Percentiles rank a stretch among this genome's conserved stretches.
phyloP scores from a whole-genome alignment of 2,797 vertebrate species.

The Acanthis flammea region DNA sequence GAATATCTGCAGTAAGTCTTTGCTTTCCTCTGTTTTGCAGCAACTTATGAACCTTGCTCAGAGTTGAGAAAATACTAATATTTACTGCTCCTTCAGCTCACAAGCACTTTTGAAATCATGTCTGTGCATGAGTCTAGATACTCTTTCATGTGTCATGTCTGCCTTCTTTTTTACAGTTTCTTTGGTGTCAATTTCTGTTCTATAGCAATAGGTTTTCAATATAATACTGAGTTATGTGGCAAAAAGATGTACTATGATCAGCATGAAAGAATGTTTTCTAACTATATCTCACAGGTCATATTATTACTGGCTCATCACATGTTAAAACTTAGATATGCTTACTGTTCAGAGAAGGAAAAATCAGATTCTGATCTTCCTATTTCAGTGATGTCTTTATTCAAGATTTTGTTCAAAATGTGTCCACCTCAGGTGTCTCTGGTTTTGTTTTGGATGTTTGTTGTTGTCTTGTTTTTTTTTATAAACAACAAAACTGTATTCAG shows the following conservation, averaged over 20 bases:
- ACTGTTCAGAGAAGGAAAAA: neutral
- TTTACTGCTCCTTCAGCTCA: neutral
- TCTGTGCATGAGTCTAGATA: neutral
- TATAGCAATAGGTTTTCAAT: neutral
- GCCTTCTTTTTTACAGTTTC: neutral
- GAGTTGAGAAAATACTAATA: neutral
- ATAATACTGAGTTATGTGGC: neutral
- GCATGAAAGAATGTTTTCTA: neutral
- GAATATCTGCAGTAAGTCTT: neutral
- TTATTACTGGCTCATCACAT: accelerated
- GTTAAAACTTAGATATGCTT: neutral
- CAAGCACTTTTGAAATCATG: neutral
- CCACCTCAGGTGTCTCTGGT: too few relatives aligned
- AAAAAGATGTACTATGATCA: neutral
- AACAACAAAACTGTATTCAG: neutral
- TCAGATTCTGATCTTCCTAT: neutral
- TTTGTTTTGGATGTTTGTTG: neutral
- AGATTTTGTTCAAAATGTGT: neutral
- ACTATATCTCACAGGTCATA: neutral
- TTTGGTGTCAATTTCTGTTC: neutral
- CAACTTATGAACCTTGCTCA: neutral
- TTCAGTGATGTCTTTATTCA: neutral
- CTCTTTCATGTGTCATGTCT: neutral
- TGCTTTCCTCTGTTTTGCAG: neutral
- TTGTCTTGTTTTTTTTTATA: neutral